Base-by-base conservation (phyloP, 2,888 invertebrate genomes). In the Molorchus minor region DNA sequence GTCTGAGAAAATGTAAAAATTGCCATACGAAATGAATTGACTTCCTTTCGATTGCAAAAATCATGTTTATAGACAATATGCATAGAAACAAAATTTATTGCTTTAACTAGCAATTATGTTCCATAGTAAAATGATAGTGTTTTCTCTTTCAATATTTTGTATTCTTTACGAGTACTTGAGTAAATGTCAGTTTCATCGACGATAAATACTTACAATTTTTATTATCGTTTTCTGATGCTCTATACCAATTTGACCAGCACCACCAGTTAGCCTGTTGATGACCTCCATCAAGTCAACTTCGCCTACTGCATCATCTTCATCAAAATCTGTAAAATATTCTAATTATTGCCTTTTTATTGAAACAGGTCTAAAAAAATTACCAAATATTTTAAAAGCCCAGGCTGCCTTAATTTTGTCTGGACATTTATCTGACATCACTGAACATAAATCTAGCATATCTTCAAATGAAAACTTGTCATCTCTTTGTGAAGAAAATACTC, bases 371-470 rank as follows among this genome's bases (percentile, higher is more conserved):
- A n/a, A n/a, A n/a, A n/a, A n/a, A n/a, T n/a, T n/a, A 91, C 92
- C 92, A 75, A 88, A 92, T 66, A 93, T 85, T 76, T 84, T 83
- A 75, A 93, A 93, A 8, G 91, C 92, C 87, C 92, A 93, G 2
- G 84, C 83, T 1, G 91, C 88, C 77, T 92, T 92, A 2, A 91
- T 86, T 60, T 85, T 83, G 0, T 84, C 77, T 0, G 92, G 91
- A 59, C 92, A 91, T 64, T 87, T 86, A 13, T 87, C 84, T 36
- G 89, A 89, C 83, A 93, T 88, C 1, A 86, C 90, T 0, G 91
- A 92, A 73, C 88, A 91, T 71, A 93, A 81, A 77, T 93, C 92
- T 38, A 93, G 77, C 66, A 91, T 82, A 73, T 93, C 92, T 75
- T 93, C 92, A 75, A 93, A 92, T 0, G 89, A 89, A 75, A 92